A percentile compares a stretch with the other conserved stretches of the same genome.
Evolutionary conservation across 2,797 vertebrate species (phyloP).

Genomic region (Alfaro cultratus): DNA sequence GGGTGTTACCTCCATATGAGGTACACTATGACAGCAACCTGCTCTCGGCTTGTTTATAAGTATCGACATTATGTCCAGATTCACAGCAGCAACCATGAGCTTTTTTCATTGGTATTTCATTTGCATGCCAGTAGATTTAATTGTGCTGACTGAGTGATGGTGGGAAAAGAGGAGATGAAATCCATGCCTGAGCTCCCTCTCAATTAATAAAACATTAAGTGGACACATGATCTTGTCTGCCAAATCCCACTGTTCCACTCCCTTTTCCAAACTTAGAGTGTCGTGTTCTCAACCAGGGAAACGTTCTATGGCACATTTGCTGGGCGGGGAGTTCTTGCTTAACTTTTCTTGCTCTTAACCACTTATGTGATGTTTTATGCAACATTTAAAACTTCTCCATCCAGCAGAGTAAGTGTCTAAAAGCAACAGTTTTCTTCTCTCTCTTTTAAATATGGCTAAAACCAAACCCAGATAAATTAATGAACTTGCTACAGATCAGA

Average conservation of each 20-base stretch:
- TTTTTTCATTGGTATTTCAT: background rate
- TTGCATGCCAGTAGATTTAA: background rate
- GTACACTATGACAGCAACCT: background rate
- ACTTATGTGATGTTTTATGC: background rate
- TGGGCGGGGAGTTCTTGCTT: background rate
- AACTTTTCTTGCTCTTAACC: background rate
- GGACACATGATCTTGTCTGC: constrained; percentile 5
- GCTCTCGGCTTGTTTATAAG: background rate
- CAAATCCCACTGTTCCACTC: constrained; percentile 1
- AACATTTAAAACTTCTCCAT: background rate
- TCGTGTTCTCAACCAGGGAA: background rate
- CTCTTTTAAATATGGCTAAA: constrained; percentile 27
- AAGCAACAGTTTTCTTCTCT: background rate
- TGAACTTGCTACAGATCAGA: constrained; percentile 56
- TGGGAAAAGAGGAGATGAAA: constrained; percentile 4
- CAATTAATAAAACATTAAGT: constrained; percentile 12
- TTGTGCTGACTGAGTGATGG: constrained; percentile 8
- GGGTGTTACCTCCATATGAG: background rate
- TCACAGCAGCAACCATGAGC: background rate
- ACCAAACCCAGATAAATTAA: constrained; percentile 35
- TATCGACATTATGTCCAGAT: background rate
- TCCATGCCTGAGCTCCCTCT: background rate
- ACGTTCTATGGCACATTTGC: background rate
- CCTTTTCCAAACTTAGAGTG: background rate
- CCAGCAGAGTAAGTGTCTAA: background rate